Evolutionary conservation across 2,113 vertebrate genomes (phyloP).

Genomic region (Heterotilapia buettikoferi): DNA sequence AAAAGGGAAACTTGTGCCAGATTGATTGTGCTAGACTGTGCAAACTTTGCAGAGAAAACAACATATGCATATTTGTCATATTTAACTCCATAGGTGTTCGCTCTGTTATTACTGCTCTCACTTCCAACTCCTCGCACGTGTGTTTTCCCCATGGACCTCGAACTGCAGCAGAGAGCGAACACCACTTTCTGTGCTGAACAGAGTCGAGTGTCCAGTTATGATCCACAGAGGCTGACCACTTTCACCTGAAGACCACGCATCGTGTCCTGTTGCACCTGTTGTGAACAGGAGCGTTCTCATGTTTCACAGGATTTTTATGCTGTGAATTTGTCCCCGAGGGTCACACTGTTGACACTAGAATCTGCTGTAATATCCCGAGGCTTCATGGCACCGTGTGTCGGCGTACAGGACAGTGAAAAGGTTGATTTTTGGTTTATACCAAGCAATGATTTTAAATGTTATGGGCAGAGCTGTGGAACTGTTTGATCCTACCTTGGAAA

Average conservation of each 20-base stretch:
- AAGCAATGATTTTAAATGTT: background rate
- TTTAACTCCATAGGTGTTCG: background rate
- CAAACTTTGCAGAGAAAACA: background rate
- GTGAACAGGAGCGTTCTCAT: background rate
- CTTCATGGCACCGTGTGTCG: accelerated
- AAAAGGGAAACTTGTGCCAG: background rate
- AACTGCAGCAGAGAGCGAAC: background rate
- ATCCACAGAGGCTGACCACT: background rate
- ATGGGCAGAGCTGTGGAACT: background rate
- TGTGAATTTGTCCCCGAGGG: background rate
- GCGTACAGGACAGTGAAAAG: background rate
- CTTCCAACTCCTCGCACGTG: background rate
- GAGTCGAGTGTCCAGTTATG: background rate
- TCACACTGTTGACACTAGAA: background rate
- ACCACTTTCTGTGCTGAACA: background rate
- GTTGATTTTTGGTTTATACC: background rate
- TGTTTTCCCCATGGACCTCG: background rate
- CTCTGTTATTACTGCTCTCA: background rate
- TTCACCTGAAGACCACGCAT: background rate
- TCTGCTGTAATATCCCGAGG: background rate
- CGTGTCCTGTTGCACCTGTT: background rate
- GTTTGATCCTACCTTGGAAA: background rate
- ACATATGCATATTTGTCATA: background rate
- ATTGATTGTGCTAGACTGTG: background rate
- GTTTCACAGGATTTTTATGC: background rate